Evolutionary conservation across 1,140 invertebrate genomes (phyloP), one percentile per base, ranked within the genome.

Genomic region (Nasonia giraulti): DNA sequence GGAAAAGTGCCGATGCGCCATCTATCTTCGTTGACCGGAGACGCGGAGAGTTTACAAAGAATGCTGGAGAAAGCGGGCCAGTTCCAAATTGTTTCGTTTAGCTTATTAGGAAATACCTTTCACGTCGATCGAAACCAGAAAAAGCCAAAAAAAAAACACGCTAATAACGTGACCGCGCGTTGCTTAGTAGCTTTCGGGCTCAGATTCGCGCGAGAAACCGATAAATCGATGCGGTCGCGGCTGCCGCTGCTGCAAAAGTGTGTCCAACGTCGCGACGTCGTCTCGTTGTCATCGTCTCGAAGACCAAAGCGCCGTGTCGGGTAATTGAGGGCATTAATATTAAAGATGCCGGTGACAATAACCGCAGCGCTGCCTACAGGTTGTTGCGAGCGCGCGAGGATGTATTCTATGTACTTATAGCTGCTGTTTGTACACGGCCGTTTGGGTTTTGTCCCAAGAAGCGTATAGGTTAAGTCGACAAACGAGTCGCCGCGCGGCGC

Each of bases 261-360:
- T 37, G 44, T 17, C 50, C 14, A 55, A 20, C 71, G 11, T 44
- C 14, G 20, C 7, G 6, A 11, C 47, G 17, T 44, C 68, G 50
- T 76, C 81, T 82, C 62, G 62, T 44, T 20, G 37, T 20, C 5
- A 20, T 62, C n/a, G 23, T 17, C 14, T 8, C 44, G 47, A 75
- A 37, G 33, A 76, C 31, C 11, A 76, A 76, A 27, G 27, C 71
- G 73, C n/a, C 31, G 27, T 27, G 27, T 12, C 66, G 40, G 77
- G 44, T 84, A 86, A 84, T 84, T 66, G 78, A 84, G 78, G 74
- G 73, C 78, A 84, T 86, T 86, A 86, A 86, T 84, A 86, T 86
- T 86, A 84, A 86, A 86, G 82, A 83, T 83, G 10, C 50, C 11
- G 55, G 33, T 5, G 81, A 76, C 73, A 71, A 86, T 86, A 86